These are phyloP conservation scores for Pseudoips prasinana DNA, from an alignment of 2,888 invertebrate species.

Conservation along the genomic window DNA sequence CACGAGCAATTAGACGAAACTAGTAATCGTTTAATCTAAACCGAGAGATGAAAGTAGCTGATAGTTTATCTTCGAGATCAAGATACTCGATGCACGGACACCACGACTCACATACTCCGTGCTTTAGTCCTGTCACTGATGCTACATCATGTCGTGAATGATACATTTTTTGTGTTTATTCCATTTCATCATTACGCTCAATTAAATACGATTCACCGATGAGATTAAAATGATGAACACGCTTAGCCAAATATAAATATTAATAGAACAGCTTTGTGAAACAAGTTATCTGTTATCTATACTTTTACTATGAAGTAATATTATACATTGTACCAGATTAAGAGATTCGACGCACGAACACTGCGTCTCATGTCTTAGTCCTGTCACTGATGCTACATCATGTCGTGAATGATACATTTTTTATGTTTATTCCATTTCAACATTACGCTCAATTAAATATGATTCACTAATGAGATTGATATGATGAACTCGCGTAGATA, in stretches of 20 bases:
- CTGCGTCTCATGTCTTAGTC: conserved; percentile 50
- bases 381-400: conserved; percentile 55
- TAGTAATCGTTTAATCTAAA: conserved; percentile 74
- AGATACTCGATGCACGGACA: conserved; percentile 37
- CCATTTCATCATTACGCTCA: conserved; percentile 42
- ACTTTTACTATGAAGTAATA: no score
- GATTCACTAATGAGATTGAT: conserved; percentile 37
- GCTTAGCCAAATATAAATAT: conserved; percentile 28
- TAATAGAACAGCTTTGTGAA: conserved; percentile 34
- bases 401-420: conserved; percentile 30
- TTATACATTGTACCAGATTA: no score
- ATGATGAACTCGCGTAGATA: conserved; percentile 31
- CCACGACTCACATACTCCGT: conserved; percentile 41
- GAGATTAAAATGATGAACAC: conserved; percentile 35
- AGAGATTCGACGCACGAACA: conserved; percentile 37
- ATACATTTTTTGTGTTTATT: conserved; percentile 32
- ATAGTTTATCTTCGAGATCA: conserved; percentile 55
- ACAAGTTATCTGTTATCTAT: conserved; percentile 40
- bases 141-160: conserved; percentile 39
- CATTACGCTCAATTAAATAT: conserved; percentile 42
- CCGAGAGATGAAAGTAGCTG: conserved; percentile 74
- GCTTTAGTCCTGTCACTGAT: conserved; percentile 61
- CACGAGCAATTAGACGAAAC: conserved; percentile 75
- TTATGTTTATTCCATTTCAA: conserved; percentile 38
- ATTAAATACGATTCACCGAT: conserved; percentile 40